Conservation (phyloP, 1,140 invertebrate genomes). For the Rhyacophila brunnea region DNA sequence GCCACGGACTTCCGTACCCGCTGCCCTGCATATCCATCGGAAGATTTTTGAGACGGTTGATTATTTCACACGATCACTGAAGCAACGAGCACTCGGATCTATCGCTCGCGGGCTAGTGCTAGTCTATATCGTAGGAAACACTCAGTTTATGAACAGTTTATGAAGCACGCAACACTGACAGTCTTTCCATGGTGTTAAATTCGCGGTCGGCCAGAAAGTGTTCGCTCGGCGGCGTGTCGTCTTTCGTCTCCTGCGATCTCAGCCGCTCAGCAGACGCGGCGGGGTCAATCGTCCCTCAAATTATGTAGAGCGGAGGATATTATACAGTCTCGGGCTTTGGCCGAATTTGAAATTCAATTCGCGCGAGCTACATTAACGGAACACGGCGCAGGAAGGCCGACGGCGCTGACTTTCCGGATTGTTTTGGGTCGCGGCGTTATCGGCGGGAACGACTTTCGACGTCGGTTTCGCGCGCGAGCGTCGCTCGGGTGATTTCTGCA, state of each 20-base stretch:
- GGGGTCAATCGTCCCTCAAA: slow-evolving; percentile 15
- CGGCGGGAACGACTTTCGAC: not conserved
- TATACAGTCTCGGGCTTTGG: slow-evolving; percentile 12
- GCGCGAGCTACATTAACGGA: not conserved
- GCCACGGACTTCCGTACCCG: slow-evolving; percentile 50
- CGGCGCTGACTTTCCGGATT: not conserved
- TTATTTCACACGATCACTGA: not conserved
- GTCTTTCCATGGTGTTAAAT: too few relatives aligned
- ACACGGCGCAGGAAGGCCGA: not conserved
- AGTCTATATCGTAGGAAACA: too few relatives aligned
- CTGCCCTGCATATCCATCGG: slow-evolving; percentile 23
- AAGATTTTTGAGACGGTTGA: not conserved
- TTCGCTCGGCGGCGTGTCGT: not conserved
- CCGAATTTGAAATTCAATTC: slow-evolving; percentile 26
- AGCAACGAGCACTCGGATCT: not conserved
- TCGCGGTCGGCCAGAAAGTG: not conserved
- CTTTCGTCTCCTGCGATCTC: too few relatives aligned
- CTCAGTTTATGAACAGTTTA: not conserved
- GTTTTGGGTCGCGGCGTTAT: not conserved
- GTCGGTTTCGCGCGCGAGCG: not conserved
- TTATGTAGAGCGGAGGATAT: slow-evolving; percentile 17
- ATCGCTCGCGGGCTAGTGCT: too few relatives aligned
- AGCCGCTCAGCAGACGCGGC: not conserved
- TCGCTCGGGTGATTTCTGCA: not conserved
- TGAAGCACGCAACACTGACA: not conserved